Evolutionary conservation across 2,888 invertebrate species (phyloP), one percentile per base, ranked within the genome.

Genomic region (Labia minor): DNA sequence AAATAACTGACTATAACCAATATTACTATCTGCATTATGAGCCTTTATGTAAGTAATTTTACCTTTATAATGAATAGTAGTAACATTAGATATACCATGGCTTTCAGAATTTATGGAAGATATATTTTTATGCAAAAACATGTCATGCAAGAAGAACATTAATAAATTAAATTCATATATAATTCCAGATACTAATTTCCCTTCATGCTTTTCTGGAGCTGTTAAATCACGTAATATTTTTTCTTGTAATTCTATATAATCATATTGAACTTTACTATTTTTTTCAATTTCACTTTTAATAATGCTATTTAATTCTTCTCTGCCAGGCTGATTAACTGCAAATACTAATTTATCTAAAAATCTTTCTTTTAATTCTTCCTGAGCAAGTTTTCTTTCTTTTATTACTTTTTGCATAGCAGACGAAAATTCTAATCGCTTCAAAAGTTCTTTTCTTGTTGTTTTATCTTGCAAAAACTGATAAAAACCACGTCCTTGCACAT

Each of bases 261-360:
- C 66, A 8, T 68, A 19, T 63, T 69, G n/a, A 69, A 70, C 62
- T 66, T 33, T 6, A 33, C 11, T 33, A 33, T 11, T 33, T 33
- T 70, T 72, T 70, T 71, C 37, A 66, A 72, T 71, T 71, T 72
- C 73, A 68, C 63, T 70, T 70, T 70, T 73, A 69, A 74, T 66
- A 66, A 72, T 71, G 19, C 64, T 70, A 66, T 70, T 73, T 66
- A 73, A 67, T 64, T 71, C 68, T 70, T 72, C 71, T 70, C 73
- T 73, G 68, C 33, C 67, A 33, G 33, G 33, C 33, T 33, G 33
- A 33, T 33, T 33, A 6, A 33, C 33, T 33, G 33, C 33, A 33
- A 66, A 70, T 62, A 73, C 67, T 64, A 73, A 69, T 70, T 70
- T 70, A 62, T 71, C 70, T 68, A 73, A 70, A 71, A 73, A 73